Base-by-base conservation (phyloP, 1,140 invertebrate species). In the Pararge aegeria region DNA sequence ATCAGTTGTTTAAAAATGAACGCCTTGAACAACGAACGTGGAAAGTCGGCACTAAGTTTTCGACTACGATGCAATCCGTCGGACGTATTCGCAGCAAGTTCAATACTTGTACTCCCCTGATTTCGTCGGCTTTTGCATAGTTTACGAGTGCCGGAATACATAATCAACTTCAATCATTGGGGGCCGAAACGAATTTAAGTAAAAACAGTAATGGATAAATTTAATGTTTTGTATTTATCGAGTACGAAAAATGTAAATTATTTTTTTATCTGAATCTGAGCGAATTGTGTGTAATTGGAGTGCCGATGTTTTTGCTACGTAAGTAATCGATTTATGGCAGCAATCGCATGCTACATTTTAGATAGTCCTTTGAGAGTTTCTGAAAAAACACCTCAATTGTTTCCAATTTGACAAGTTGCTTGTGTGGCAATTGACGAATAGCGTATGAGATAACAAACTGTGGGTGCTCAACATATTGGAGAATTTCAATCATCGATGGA, bases 1-100 rank as follows among this genome's bases (percentile, higher is more conserved):
- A 75, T 83, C 71, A 73, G 70, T 70, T 74, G 77, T 78, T 81
- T 77, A 81, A 81, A 81, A 81, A 81, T 80, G 65, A 73, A 75
- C 67, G 64, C 55, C 38, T 58, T 40, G 65, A 77, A 74, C 72
- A 74, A 74, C 70, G 62, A 61, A 69, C 59, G 52, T 10, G 30
- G 74, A 60, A 70, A 74, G 69, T 75, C 61, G 63, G 56, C 61
- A 24, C 63, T 56, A 78, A 80, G 66, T 80, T 80, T n/a, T n/a
- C n/a, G n/a, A n/a, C n/a, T 80, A 76, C 70, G 61, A 70, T 75
- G 64, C 63, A 65, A 78, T 68, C 63, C 70, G 59, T 40, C 30
- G 62, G 61, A 60, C 56, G 68, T 60, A 69, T 62, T 68, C 63
- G 61, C 54, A 65, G 66, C 66, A 75, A 67, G 66, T 70, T n/a